Evolutionary conservation across 2,888 invertebrate species (phyloP).

Genomic region (Ernsta delagoae): DNA sequence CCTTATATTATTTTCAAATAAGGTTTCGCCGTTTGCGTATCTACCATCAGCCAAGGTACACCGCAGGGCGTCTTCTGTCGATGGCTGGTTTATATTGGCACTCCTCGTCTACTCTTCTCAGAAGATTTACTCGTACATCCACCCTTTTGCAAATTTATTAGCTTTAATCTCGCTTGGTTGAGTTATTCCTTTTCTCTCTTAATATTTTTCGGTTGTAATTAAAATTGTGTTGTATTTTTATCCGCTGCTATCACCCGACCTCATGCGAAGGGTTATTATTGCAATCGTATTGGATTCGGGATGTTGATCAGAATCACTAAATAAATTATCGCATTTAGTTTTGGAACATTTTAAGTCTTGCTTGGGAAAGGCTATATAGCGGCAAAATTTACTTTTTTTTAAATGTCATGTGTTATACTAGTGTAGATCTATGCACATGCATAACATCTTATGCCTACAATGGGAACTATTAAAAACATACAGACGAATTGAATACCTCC

Average conservation of each 20-base stretch:
- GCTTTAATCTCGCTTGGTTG: constrained; percentile 55
- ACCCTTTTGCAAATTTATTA: constrained; percentile 63
- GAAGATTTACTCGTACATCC: constrained; percentile 60
- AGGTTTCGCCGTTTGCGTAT: constrained; percentile 47
- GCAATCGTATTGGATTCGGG: neutral
- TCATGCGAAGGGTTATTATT: neutral
- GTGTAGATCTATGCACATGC: no score
- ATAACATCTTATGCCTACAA: no score
- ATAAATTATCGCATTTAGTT: neutral
- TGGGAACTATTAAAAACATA: no score
- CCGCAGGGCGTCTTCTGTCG: constrained; percentile 69
- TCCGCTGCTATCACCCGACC: no score
- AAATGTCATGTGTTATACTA: no score
- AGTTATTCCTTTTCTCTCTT: constrained; percentile 51
- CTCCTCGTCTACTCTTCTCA: constrained; percentile 53
- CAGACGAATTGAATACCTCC: no score
- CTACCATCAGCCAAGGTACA: constrained; percentile 51
- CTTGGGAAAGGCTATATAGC: no score
- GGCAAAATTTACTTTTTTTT: no score
- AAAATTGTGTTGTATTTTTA: constrained; percentile 16
- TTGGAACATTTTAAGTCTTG: no score
- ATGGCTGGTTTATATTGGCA: constrained; percentile 62
- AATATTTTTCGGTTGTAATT: constrained; percentile 48
- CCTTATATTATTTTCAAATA: constrained; percentile 21
- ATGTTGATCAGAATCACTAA: neutral